phyloP scores from a whole-genome alignment of 2,888 invertebrate species.

The Epirrhoe alternata region DNA sequence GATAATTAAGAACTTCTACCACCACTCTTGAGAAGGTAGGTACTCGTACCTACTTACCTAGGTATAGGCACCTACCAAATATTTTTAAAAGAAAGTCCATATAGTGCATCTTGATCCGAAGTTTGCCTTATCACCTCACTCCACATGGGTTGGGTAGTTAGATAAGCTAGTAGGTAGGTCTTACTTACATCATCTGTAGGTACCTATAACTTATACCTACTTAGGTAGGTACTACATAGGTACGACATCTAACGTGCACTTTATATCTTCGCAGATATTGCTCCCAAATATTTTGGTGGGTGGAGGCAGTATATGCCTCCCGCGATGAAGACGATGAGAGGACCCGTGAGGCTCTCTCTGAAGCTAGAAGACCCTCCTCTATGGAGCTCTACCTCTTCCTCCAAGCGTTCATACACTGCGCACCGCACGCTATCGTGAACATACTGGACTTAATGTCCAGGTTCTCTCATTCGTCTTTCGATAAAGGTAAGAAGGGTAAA shows the following conservation, averaged over 20 bases:
- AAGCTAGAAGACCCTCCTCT: constrained; percentile 87
- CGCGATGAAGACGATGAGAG: constrained; percentile 83
- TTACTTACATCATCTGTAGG: too few species aligned
- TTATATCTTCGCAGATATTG: constrained; percentile 83
- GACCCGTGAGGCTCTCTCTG: constrained; percentile 84
- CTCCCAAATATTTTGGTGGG: constrained; percentile 90
- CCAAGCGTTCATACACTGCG: constrained; percentile 91
- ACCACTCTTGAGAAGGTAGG: too few species aligned
- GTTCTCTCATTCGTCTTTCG: constrained; percentile 83
- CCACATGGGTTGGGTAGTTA: too few species aligned
- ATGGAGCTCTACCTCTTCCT: constrained; percentile 91
- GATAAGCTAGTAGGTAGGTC: too few species aligned
- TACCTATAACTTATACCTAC: too few species aligned
- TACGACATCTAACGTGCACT: neutral
- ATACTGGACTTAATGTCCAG: constrained; percentile 85
- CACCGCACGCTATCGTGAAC: constrained; percentile 88
- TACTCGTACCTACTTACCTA: too few species aligned
- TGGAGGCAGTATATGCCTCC: constrained; percentile 87
- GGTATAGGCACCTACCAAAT: too few species aligned
- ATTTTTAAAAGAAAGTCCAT: too few species aligned
- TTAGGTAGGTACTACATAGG: neutral
- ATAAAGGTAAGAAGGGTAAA: constrained; percentile 85
- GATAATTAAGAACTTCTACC: too few species aligned
- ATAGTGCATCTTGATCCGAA: too few species aligned
- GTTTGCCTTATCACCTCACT: too few species aligned